phyloP scores from a whole-genome alignment of 1,140 invertebrate species.

The Drosophila persimilis region DNA sequence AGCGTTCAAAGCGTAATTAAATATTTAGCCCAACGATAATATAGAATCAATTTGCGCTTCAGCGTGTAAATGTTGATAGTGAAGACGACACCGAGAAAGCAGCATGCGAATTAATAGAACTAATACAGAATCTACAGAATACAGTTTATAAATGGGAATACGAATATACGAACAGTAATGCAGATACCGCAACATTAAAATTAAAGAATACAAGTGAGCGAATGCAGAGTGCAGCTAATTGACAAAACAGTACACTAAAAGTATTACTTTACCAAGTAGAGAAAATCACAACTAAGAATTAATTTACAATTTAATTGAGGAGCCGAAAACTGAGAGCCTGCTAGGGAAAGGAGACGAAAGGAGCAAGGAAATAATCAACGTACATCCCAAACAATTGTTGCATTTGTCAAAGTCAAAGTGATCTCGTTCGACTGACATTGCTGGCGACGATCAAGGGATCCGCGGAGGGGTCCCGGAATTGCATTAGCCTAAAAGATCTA shows the following conservation, averaged over 20 bases:
- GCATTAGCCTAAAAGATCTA: slow-evolving; percentile 18
- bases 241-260: slow-evolving; percentile 54
- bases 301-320: slow-evolving; percentile 59
- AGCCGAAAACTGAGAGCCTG: slow-evolving; percentile 3
- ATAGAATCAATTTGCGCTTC: slow-evolving; percentile 69
- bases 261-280: slow-evolving; percentile 79
- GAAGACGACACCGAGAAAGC: slow-evolving; percentile 71
- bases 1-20: slow-evolving; percentile 68
- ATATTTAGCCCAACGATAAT: slow-evolving; percentile 81
- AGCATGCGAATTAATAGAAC: slow-evolving; percentile 74
- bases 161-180: slow-evolving; percentile 17
- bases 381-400: not conserved
- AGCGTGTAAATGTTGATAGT: slow-evolving; percentile 71
- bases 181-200: slow-evolving; percentile 4
- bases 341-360: slow-evolving; percentile 12
- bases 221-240: slow-evolving; percentile 58
- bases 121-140: slow-evolving; percentile 49
- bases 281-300: slow-evolving; percentile 45
- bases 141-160: slow-evolving; percentile 19
- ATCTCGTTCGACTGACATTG: slow-evolving; percentile 9
- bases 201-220: slow-evolving; percentile 1
- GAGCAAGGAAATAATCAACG: slow-evolving; percentile 22
- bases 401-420: slow-evolving; percentile 11
- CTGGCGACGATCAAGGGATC: slow-evolving; percentile 3
- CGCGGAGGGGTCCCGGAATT: slow-evolving; percentile 11